Evolutionary conservation across 1,140 invertebrate species (phyloP), one percentile per base, ranked within the genome.

Genomic region (Elymnias hypermnestra): DNA sequence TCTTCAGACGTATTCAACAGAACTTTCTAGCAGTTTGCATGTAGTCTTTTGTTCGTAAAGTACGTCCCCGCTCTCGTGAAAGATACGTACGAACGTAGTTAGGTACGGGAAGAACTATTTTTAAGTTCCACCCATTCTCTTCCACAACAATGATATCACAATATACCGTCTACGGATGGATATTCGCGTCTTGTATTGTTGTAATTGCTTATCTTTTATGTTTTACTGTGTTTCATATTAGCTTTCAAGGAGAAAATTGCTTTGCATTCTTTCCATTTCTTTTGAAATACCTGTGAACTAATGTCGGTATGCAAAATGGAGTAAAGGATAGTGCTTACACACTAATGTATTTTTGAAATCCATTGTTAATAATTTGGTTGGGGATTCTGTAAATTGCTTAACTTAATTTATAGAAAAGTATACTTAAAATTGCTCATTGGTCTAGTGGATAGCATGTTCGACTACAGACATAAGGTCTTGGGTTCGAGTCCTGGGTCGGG

Each of bases 11-110:
- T 46, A 48, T 54, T 59, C 52, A 52, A 42, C 26, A 48, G 38
- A 52, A 61, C 45, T 57, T 46, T 31, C 40, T 35, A 40, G 43
- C 47, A 61, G 49, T 61, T 56, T 59, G 49, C 44, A 59, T 53
- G 52, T 63, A 55, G 56, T 53, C 60, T 59, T 63, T 63, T 63
- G 60, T 63, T 58, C 49, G 45, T 21, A 38, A 53, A 63, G 60
- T 55, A 46, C 44, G 35, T 21, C 38, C 45, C 25, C 25, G 8
- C 25, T 47, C 47, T 45, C 28, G 25, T 28, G 35, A 25, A 45
- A 56, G 55, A 62, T 54, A 62, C 36, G 46, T 57, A 62, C 52
- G 52, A 36, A 62, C 33, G 45, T 45, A 50, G 55, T 49, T 53
- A 35, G 33, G 39, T 43, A 50, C 26, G 48, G 49, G 42, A 61